Evolutionary conservation across 2,797 vertebrate species (phyloP).

Genomic region (Cynodonichthys magdalenae): DNA sequence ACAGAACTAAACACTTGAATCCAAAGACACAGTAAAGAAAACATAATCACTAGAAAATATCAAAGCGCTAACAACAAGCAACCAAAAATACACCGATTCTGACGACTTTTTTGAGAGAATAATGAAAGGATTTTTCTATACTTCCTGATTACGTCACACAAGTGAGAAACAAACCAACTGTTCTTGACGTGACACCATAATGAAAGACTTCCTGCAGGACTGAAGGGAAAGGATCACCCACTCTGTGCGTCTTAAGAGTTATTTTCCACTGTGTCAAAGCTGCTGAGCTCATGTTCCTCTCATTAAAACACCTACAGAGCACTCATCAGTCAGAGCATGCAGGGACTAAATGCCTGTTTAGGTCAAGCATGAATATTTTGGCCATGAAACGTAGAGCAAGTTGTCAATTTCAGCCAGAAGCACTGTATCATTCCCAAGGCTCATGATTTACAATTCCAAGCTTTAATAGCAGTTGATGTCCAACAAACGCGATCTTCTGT

Average conservation of each 20-base stretch:
- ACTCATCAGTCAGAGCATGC: constrained; percentile 15
- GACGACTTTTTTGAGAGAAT: no score
- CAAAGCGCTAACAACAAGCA: no score
- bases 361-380: constrained; percentile 5
- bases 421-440: neutral
- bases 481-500: no score
- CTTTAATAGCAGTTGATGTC: no score
- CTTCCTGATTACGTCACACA: no score
- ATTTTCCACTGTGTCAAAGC: constrained; percentile 65
- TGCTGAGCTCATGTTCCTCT: constrained; percentile 56
- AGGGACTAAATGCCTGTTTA: neutral
- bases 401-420: constrained; percentile 1
- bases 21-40: no score
- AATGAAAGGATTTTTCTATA: no score
- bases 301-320: neutral
- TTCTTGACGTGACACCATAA: constrained; percentile 34
- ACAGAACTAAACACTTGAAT: no score
- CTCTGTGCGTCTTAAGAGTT: constrained; percentile 38
- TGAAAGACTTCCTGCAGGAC: constrained; percentile 42
- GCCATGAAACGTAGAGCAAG: neutral
- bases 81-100: no score
- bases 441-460: neutral
- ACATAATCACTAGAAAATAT: no score
- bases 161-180: constrained; percentile 37
- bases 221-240: constrained; percentile 36